Base-by-base conservation (phyloP, 64 coral and sea anemone species). In the Porites lutea region DNA sequence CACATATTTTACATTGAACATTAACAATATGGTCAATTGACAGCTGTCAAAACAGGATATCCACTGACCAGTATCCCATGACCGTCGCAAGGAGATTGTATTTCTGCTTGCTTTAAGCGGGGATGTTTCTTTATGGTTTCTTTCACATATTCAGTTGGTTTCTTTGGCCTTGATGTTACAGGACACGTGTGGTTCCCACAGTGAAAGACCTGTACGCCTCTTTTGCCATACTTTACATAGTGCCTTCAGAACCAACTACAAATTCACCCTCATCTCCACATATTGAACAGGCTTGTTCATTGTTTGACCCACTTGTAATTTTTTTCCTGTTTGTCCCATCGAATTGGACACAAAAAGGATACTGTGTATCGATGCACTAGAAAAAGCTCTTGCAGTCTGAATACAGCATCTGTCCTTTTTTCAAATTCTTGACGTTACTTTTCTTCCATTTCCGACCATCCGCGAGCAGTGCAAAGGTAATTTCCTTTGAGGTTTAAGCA, bases 381-480 rank as follows among this genome's bases (percentile, higher is more conserved):
- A 66, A 84, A 46, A 61, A 84, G 59, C 81, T 44, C 59, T 53
- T 11, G n/a, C 81, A 84, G 61, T 84, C 59, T 45, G 61, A n/a
- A 63, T 66, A 84, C 18, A 61, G 81, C 22, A 84, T 65, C 59
- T 84, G 16, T 48, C 81, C 81, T 84, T 50, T 4, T 67, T 84
- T 84, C 81, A 59, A 84, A 3, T 84, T 61, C 58, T 61, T 84
- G 21, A 84, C 61, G 59, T 62, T 84, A 65, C 81, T 84, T 65
- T 84, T 84, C 65, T 84, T 66, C 81, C 81, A 84, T 37, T 84
- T 84, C 65, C 81, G 10, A 65, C 81, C 81, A 65, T 84, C 60
- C 3, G 81, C 59, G 57, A 48, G 57, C 48, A 84, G 58, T 59
- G 81, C 81, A 7, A 37, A 45, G 59, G 2, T 47, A 59, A 47